A percentile compares a stretch with the other conserved stretches of the same genome.
Evolutionary conservation across 1,140 invertebrate species (phyloP).

Genomic region (Hestina assimilis): DNA sequence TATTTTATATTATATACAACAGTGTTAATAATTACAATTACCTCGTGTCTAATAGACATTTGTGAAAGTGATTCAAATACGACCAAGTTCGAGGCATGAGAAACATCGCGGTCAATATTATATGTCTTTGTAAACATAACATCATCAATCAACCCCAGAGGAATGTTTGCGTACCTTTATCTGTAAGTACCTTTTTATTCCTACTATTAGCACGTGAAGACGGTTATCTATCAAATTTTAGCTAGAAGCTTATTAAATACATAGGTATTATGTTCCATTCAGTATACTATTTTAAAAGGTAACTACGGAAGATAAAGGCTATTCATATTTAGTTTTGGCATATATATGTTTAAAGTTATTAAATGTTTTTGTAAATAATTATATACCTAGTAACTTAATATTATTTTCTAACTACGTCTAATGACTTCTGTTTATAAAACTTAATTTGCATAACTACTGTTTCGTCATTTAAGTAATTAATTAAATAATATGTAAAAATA

Average conservation of each 20-base stretch:
- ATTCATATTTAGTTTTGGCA: too few species aligned
- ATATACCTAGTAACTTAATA: neutral
- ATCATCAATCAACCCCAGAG: neutral
- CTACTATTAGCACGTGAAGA: neutral
- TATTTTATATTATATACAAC: too few species aligned
- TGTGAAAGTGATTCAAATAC: constrained; percentile 15
- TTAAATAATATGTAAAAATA: neutral
- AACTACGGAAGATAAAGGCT: too few species aligned
- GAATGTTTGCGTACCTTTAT: constrained; percentile 14
- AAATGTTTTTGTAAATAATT: too few species aligned
- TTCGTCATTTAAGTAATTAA: neutral
- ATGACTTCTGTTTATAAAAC: too few species aligned
- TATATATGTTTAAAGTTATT: too few species aligned
- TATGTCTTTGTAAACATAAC: neutral
- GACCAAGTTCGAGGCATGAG: constrained; percentile 18
- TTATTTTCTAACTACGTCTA: neutral
- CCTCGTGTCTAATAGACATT: neutral
- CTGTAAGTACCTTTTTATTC: neutral
- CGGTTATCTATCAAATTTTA: too few species aligned
- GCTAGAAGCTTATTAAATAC: too few species aligned
- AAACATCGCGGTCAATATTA: constrained; percentile 3
- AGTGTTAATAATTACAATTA: too few species aligned
- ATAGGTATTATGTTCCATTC: too few species aligned
- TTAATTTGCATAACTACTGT: neutral
- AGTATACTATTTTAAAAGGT: too few species aligned